Evolutionary conservation across 2,113 vertebrate species (phyloP).

Genomic region (Cnemophilus loriae): DNA sequence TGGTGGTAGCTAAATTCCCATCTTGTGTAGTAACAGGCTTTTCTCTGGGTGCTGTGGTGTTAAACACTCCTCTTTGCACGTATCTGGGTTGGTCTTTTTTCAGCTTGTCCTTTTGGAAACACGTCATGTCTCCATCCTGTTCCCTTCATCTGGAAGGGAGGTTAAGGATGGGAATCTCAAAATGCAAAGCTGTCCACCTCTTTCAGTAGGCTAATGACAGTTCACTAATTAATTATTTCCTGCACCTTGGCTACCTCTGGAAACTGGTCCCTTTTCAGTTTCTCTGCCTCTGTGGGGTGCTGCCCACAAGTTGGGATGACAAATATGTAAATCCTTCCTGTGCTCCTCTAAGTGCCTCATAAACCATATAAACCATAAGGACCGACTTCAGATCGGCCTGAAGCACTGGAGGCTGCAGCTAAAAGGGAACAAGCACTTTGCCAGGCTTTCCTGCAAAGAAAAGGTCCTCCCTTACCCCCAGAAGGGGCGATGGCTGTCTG

Average conservation of each 20-base stretch:
- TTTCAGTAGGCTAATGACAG: background rate
- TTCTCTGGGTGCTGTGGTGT: background rate
- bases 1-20: background rate
- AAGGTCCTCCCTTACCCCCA: background rate
- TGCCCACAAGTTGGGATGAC: background rate
- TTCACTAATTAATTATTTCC: background rate
- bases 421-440: background rate
- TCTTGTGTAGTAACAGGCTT: background rate
- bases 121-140: accelerated
- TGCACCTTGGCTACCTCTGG: background rate
- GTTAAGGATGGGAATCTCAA: background rate
- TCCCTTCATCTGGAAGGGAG: background rate
- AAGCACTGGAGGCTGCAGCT: background rate
- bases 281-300: background rate
- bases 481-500: accelerated
- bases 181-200: background rate
- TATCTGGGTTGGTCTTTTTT: background rate
- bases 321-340: background rate
- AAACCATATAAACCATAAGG: background rate
- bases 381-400: background rate
- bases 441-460: background rate
- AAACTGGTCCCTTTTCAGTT: background rate
- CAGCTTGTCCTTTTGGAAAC: background rate
- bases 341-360: background rate
- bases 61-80: background rate